Conservation (phyloP, 2,797 vertebrate species). For the Cacajao melanocephalus region DNA sequence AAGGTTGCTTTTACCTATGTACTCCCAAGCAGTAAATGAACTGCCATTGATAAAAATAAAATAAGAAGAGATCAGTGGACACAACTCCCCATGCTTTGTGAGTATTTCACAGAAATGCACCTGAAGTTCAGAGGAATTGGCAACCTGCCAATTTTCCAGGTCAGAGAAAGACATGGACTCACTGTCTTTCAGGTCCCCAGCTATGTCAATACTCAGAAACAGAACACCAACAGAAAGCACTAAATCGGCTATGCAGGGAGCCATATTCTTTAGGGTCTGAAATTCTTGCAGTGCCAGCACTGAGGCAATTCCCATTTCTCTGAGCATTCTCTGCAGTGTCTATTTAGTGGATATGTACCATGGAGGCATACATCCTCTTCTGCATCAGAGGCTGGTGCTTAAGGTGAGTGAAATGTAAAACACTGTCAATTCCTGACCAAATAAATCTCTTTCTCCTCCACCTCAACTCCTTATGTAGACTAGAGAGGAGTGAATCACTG, state of each 20-base stretch:
- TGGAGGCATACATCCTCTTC: not conserved
- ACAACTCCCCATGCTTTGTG: not conserved
- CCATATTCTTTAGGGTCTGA: not conserved
- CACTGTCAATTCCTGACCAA: not conserved
- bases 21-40: not conserved
- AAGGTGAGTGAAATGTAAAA: not conserved
- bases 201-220: not conserved
- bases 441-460: not conserved
- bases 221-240: not conserved
- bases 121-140: not conserved
- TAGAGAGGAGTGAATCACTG: not conserved
- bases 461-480: not conserved
- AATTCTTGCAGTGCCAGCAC: not conserved
- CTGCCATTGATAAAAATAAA: not conserved
- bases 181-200: not conserved
- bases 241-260: not conserved
- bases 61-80: not conserved
- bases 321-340: not conserved
- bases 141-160: not conserved
- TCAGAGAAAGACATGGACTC: not conserved
- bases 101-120: not conserved
- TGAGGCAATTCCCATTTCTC: not conserved
- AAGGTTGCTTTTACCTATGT: not conserved
- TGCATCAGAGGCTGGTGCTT: fast-evolving
- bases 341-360: not conserved